Percentiles rank a stretch among this genome's conserved stretches.
Conservation (phyloP, 2,113 vertebrate species). For the Anguilla japonica region DNA sequence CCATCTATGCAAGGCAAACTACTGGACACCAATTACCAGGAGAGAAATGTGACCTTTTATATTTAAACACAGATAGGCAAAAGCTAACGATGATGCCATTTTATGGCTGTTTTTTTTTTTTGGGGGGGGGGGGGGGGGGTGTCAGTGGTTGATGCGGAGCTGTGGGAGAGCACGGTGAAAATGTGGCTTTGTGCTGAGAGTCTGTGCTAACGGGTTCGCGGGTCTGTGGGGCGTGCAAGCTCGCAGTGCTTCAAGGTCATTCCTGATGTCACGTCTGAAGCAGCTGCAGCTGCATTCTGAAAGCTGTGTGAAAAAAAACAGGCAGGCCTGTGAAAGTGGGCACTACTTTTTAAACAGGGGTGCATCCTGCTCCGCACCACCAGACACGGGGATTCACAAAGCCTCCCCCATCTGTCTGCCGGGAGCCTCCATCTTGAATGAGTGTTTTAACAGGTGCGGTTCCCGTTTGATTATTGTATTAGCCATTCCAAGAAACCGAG, state of each 20-base stretch:
- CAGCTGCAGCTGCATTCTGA: background rate
- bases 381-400: background rate
- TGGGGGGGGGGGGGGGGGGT: too few species aligned
- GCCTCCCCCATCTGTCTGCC: background rate
- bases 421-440: background rate
- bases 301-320: background rate
- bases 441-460: constrained; percentile 54
- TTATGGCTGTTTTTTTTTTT: background rate
- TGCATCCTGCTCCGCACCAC: background rate
- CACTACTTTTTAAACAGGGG: background rate
- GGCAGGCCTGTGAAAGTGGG: background rate
- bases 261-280: background rate
- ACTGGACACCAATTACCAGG: background rate
- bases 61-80: background rate
- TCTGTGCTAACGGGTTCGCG: background rate
- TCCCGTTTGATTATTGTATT: constrained; percentile 41
- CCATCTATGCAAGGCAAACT: background rate
- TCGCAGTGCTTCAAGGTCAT: background rate
- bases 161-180: background rate
- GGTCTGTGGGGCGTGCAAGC: background rate
- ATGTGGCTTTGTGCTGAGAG: background rate
- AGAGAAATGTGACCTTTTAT: background rate
- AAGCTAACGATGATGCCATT: background rate
- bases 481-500: constrained; percentile 27
- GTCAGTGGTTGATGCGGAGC: background rate